phyloP scores from a whole-genome alignment of 2,113 vertebrate genomes.

The Apodemus sylvaticus region DNA sequence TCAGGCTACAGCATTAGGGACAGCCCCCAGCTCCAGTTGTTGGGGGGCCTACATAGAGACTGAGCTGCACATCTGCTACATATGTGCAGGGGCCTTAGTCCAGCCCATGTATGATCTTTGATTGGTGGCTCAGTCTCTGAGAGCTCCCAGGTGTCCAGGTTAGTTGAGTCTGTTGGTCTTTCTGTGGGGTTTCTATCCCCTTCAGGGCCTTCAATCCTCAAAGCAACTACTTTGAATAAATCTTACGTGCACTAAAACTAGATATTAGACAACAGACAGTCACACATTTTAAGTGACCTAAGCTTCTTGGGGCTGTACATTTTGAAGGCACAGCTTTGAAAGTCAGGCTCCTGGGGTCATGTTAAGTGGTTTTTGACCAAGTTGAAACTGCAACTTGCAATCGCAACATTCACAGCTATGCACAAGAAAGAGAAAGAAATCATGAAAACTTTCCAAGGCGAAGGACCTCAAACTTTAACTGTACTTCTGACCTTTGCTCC shows the following conservation, averaged over 20 bases:
- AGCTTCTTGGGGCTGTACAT: slow-evolving; percentile 24
- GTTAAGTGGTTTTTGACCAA: slow-evolving; percentile 54
- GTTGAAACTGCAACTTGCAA: too few relatives aligned
- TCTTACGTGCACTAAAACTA: slow-evolving; percentile 46
- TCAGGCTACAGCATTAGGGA: too few relatives aligned
- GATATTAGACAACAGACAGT: slow-evolving; percentile 55
- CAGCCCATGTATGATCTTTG: too few relatives aligned
- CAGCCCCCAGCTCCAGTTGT: too few relatives aligned
- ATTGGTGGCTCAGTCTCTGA: too few relatives aligned
- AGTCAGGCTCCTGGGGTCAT: slow-evolving; percentile 55
- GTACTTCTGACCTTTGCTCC: slow-evolving; percentile 65
- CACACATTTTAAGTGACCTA: slow-evolving; percentile 53
- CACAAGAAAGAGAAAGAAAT: slow-evolving; percentile 17
- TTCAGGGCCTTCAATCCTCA: neutral
- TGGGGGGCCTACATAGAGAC: too few relatives aligned
- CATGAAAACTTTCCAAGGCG: slow-evolving; percentile 63
- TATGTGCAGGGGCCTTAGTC: too few relatives aligned
- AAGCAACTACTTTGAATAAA: slow-evolving; percentile 46
- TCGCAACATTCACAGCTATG: slow-evolving; percentile 31
- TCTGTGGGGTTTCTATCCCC: too few relatives aligned
- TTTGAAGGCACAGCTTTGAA: slow-evolving; percentile 57
- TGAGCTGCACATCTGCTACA: too few relatives aligned
- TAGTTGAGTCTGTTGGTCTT: too few relatives aligned
- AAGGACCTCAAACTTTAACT: slow-evolving; percentile 53
- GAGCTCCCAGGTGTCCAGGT: too few relatives aligned